Evolutionary conservation across 2,113 vertebrate species (phyloP).

Genomic region (Salvator merianae): DNA sequence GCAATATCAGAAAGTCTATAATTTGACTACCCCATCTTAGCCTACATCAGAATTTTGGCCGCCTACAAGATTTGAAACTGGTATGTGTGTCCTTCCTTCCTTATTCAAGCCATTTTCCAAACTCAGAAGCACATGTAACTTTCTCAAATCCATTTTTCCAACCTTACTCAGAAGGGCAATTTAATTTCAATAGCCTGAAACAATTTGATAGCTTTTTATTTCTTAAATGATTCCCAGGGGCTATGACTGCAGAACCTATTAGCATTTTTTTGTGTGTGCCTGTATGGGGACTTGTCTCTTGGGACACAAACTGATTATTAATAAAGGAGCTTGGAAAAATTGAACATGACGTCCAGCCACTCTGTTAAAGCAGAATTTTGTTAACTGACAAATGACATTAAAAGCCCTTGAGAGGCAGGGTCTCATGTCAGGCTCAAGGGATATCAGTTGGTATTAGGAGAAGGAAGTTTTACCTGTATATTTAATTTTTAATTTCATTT

Average conservation of each 20-base stretch:
- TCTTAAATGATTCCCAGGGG: slow-evolving; percentile 17
- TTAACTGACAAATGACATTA: slow-evolving; percentile 56
- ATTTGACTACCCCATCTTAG: no score
- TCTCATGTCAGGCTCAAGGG: slow-evolving; percentile 20
- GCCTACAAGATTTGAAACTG: neutral
- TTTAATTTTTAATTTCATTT: slow-evolving; percentile 15
- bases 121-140: slow-evolving; percentile 12
- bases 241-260: slow-evolving; percentile 18
- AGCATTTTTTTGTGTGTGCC: slow-evolving; percentile 12
- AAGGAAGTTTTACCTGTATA: slow-evolving; percentile 29
- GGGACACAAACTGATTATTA: slow-evolving; percentile 29
- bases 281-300: neutral
- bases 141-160: slow-evolving; percentile 10
- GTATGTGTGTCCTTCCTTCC: no score
- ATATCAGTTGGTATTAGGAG: slow-evolving; percentile 8
- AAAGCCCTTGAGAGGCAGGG: slow-evolving; percentile 43
- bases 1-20: no score
- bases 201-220: slow-evolving; percentile 32
- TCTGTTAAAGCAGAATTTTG: slow-evolving; percentile 13
- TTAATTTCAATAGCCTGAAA: slow-evolving; percentile 33
- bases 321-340: slow-evolving; percentile 46
- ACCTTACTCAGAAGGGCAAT: slow-evolving; percentile 11
- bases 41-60: neutral
- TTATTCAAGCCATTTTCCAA: slow-evolving; percentile 1
- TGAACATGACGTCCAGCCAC: slow-evolving; percentile 52